Conservation (phyloP, 2,113 vertebrate species). For the Rhinoderma darwinii region DNA sequence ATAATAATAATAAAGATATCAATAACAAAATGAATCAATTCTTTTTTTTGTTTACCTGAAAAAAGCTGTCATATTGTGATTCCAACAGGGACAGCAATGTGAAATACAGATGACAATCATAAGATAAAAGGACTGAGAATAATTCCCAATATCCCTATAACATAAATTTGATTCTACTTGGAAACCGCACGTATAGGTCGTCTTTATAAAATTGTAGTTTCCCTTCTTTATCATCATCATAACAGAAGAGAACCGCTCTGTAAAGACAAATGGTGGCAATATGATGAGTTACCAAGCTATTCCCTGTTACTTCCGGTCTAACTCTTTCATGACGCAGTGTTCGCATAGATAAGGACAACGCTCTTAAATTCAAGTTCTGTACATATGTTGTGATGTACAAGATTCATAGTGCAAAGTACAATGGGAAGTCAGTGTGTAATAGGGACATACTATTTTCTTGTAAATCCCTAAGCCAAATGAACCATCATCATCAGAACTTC, state of each 20-base stretch:
- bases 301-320: background rate
- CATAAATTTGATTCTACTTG: background rate
- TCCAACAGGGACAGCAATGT: background rate
- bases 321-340: background rate
- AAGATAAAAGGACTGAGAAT: background rate
- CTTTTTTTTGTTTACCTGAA: background rate
- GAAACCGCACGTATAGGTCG: background rate
- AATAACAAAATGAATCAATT: background rate
- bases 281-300: background rate
- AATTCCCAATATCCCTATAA: background rate
- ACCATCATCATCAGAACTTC: background rate
- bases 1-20: no score
- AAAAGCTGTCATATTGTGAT: background rate
- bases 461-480: background rate
- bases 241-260: background rate
- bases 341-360: background rate
- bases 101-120: background rate
- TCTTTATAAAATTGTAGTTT: background rate
- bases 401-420: conserved; percentile 6
- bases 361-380: background rate
- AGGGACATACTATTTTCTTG: background rate
- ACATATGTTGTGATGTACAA: conserved; percentile 11
- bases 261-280: background rate
- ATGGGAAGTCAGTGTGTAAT: background rate
- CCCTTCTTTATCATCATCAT: background rate